Evolutionary conservation across 1,140 invertebrate genomes (phyloP), one percentile per base, ranked within the genome.

Genomic region (Maconellicoccus hirsutus): DNA sequence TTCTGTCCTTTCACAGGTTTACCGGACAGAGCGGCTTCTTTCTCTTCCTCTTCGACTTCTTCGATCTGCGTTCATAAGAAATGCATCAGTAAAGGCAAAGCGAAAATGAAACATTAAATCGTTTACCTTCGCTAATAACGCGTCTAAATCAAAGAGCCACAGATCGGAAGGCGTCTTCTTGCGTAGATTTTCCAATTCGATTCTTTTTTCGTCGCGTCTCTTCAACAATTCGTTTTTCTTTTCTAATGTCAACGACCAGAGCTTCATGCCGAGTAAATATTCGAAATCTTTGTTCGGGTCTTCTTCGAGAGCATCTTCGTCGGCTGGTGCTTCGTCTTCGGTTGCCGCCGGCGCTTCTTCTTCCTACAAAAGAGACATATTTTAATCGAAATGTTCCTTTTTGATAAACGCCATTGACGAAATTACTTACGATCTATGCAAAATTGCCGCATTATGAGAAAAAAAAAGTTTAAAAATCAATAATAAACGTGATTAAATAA

Each of bases 211-310:
- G 76, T 96, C 92, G 33, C 88, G 81, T 77, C 97, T 89, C 71
- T 89, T 89, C 16, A 98, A 79, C 16, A 98, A 80, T 63, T 97
- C 92, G 73, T 98, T 93, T 77, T 98, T 98, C 76, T 86, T 89
- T 81, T 98, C 96, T 74, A 90, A 88, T 0, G 95, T 96, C 61
- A 98, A 82, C 82, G 85, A 90, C 93, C 93, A 96, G 84, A 98
- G 86, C 0, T 88, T 87, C 94, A 98, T 96, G n/a, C 92, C 91
- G 52, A 97, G 81, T 27, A 98, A 81, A 78, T 98, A 98, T 80
- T 96, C 93, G 78, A 75, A 72, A 74, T 74, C 26, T 71, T 59
- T 27, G 74, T 71, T 73, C 10, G 21, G 76, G 74, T 59, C 74
- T 19, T 77, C 75, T 12, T 75, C 72, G 22, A 75, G 71, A 66